Conservation (phyloP, 2,113 vertebrate genomes). For the Herpetotheres cachinnans region DNA sequence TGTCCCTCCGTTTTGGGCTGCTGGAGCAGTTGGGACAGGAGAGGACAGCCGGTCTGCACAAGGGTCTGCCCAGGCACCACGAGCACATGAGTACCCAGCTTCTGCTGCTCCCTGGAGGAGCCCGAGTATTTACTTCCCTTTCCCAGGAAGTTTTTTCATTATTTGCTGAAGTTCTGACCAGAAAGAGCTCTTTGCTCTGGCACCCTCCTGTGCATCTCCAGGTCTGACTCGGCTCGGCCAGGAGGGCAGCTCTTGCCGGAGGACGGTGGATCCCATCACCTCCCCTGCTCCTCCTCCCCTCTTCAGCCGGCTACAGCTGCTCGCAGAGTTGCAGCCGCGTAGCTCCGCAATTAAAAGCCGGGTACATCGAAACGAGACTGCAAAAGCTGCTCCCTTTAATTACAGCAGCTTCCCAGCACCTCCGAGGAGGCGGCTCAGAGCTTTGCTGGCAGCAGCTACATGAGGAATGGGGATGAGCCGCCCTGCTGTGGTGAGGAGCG, state of each 20-base stretch:
- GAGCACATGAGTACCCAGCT: neutral
- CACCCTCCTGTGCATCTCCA: neutral
- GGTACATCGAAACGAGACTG: neutral
- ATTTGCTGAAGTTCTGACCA: neutral
- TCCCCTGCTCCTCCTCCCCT: neutral
- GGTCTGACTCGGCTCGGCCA: neutral
- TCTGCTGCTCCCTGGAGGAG: neutral
- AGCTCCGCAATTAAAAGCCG: neutral
- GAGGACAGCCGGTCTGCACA: neutral
- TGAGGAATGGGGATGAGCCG: neutral
- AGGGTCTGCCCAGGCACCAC: neutral
- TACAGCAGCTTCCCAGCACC: neutral
- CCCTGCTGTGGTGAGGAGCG: neutral
- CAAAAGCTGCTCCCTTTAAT: neutral
- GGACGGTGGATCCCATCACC: neutral
- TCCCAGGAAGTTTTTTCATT: neutral
- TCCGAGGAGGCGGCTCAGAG: neutral
- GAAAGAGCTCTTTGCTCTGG: neutral
- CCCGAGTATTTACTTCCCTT: neutral
- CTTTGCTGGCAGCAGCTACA: neutral
- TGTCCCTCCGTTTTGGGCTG: neutral
- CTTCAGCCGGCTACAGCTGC: neutral
- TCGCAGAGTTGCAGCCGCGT: neutral
- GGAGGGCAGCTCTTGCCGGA: accelerated
- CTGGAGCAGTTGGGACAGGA: neutral